Evolutionary conservation across 2,797 vertebrate species (phyloP).

Genomic region (Chaetodon trifasciatus): DNA sequence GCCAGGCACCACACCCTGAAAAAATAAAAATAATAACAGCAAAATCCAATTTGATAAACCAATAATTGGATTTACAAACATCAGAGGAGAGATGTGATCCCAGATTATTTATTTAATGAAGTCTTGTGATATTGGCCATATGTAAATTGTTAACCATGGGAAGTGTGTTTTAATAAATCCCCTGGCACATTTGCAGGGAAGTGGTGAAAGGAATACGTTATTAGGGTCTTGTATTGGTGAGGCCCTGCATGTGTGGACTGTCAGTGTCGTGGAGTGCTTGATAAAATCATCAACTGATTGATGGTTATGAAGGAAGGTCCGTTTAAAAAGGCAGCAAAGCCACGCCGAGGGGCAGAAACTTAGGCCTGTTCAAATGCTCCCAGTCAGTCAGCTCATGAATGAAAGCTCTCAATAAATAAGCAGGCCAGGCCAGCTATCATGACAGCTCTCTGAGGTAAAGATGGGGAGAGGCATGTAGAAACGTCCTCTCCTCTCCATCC

Average conservation of each 20-base stretch:
- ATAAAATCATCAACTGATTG: slow-evolving; percentile 80
- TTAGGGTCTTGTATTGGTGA: slow-evolving; percentile 64
- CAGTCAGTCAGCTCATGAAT: slow-evolving; percentile 69
- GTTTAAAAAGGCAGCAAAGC: slow-evolving; percentile 52
- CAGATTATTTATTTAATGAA: slow-evolving; percentile 85
- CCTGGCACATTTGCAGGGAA: slow-evolving; percentile 62
- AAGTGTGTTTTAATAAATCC: slow-evolving; percentile 77
- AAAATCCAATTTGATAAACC: slow-evolving; percentile 85
- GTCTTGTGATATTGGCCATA: slow-evolving; percentile 82
- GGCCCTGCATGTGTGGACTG: slow-evolving; percentile 58
- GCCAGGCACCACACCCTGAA: slow-evolving; percentile 67
- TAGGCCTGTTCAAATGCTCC: slow-evolving; percentile 65
- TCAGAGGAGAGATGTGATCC: slow-evolving; percentile 82
- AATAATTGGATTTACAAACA: slow-evolving; percentile 86
- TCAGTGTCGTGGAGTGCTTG: slow-evolving; percentile 65
- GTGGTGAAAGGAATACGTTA: slow-evolving; percentile 73
- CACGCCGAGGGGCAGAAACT: slow-evolving; percentile 58
- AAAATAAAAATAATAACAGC: slow-evolving; percentile 82
- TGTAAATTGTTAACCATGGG: slow-evolving; percentile 83
- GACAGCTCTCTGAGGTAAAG: slow-evolving; percentile 68
- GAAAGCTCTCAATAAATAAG: slow-evolving; percentile 79
- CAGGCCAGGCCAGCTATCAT: slow-evolving; percentile 55
- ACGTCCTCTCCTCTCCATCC: slow-evolving; percentile 55
- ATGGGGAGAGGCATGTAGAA: slow-evolving; percentile 59
- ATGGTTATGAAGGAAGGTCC: slow-evolving; percentile 65